Conservation (phyloP, 2,113 vertebrate species). For the Phaetusa simplex region DNA sequence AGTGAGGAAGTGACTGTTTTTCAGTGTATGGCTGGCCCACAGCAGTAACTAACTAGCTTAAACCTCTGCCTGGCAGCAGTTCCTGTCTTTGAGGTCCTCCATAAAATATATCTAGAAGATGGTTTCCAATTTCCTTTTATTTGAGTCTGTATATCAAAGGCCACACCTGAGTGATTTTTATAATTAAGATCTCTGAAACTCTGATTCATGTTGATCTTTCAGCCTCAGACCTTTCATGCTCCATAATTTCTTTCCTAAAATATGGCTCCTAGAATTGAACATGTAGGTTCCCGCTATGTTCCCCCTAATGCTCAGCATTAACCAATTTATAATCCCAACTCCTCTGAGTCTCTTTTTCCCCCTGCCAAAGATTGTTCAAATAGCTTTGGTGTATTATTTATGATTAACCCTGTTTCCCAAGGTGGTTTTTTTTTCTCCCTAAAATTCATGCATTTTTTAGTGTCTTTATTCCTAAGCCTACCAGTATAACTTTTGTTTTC, state of each 20-base stretch:
- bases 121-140: constrained; percentile 56
- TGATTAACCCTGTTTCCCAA: background rate
- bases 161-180: constrained; percentile 42
- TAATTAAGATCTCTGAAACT: constrained; percentile 60
- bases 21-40: background rate
- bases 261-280: constrained; percentile 19
- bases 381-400: constrained; percentile 19
- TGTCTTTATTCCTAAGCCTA: background rate
- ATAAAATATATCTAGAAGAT: constrained; percentile 44
- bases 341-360: background rate
- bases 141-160: constrained; percentile 53
- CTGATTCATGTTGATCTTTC: constrained; percentile 58
- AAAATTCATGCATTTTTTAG: background rate
- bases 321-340: constrained; percentile 28
- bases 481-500: background rate
- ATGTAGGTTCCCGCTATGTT: constrained; percentile 8
- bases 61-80: background rate
- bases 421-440: background rate
- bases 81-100: background rate
- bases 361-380: background rate
- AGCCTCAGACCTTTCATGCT: constrained; percentile 40
- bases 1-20: background rate
- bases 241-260: constrained; percentile 44
- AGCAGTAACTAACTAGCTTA: background rate
- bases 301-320: background rate